Conservation (phyloP, 2,113 vertebrate genomes). For the Melanerpes aurifrons region DNA sequence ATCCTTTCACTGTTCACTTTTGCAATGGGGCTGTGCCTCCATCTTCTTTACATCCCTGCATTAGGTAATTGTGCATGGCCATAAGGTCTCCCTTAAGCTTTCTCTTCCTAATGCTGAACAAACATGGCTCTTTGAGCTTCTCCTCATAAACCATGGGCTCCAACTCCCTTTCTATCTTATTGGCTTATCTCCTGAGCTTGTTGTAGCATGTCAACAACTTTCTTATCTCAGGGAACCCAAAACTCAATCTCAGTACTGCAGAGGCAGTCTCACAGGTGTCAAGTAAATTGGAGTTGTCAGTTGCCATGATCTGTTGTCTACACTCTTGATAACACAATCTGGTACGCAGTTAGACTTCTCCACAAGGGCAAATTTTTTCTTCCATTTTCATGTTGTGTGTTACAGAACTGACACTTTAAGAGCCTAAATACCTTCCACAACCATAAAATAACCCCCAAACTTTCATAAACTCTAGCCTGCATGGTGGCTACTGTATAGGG, state of each 20-base stretch:
- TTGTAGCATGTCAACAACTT: neutral
- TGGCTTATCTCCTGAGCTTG: neutral
- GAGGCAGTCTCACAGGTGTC: neutral
- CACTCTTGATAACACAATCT: neutral
- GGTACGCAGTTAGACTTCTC: neutral
- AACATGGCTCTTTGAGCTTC: neutral
- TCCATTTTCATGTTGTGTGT: neutral
- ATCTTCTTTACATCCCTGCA: neutral
- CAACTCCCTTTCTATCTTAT: neutral
- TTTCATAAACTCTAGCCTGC: neutral
- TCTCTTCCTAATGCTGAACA: neutral
- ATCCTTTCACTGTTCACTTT: neutral
- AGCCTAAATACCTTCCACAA: neutral
- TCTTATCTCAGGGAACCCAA: neutral
- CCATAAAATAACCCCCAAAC: neutral
- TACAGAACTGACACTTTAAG: neutral
- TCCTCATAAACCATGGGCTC: neutral
- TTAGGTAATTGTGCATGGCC: neutral
- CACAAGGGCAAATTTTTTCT: neutral
- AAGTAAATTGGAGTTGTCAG: neutral
- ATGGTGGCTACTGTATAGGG: neutral
- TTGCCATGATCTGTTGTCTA: neutral
- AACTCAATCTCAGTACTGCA: neutral
- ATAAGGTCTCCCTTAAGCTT: neutral
- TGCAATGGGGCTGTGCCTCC: neutral